A percentile compares a stretch with the other conserved stretches of the same genome.
These are phyloP conservation scores for Laothoe populi DNA, from an alignment of 2,888 invertebrate genomes.

Conservation along the genomic window DNA sequence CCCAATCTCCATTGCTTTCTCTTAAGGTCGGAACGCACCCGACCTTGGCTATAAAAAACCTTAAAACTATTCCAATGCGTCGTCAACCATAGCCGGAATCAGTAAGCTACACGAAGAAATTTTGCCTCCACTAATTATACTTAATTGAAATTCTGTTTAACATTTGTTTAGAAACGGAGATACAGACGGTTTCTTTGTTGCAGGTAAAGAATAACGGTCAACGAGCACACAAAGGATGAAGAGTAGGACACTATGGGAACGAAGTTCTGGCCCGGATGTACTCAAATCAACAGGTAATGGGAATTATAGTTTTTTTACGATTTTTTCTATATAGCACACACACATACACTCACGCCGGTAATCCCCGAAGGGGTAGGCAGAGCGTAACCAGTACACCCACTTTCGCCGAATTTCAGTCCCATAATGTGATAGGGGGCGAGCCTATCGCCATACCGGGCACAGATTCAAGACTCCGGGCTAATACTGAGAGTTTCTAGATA, in stretches of 20 bases:
- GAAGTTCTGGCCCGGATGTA: constrained; percentile 68
- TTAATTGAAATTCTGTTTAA: constrained; percentile 56
- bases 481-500: too few relatives aligned
- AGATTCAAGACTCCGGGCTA: too few relatives aligned
- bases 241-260: constrained; percentile 78
- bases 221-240: constrained; percentile 78
- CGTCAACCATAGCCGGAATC: constrained; percentile 36
- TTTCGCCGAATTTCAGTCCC: too few relatives aligned
- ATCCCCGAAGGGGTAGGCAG: too few relatives aligned
- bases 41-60: neutral
- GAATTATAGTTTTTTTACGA: too few relatives aligned
- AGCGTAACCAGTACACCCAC: too few relatives aligned
- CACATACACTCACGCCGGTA: too few relatives aligned
- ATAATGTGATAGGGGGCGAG: too few relatives aligned
- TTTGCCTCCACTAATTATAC: constrained; percentile 58
- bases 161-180: constrained; percentile 34
- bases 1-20: too few relatives aligned
- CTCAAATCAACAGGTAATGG: constrained; percentile 71
- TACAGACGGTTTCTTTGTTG: constrained; percentile 27
- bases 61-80: constrained; percentile 28
- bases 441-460: too few relatives aligned
- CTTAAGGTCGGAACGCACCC: too few relatives aligned
- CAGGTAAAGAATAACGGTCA: constrained; percentile 59
- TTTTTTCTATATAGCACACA: too few relatives aligned
- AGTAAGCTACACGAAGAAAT: constrained; percentile 49